Percentiles rank a stretch among this genome's conserved stretches.
phyloP scores from a whole-genome alignment of 2,888 invertebrate genomes.

The Mythimna vitellina region DNA sequence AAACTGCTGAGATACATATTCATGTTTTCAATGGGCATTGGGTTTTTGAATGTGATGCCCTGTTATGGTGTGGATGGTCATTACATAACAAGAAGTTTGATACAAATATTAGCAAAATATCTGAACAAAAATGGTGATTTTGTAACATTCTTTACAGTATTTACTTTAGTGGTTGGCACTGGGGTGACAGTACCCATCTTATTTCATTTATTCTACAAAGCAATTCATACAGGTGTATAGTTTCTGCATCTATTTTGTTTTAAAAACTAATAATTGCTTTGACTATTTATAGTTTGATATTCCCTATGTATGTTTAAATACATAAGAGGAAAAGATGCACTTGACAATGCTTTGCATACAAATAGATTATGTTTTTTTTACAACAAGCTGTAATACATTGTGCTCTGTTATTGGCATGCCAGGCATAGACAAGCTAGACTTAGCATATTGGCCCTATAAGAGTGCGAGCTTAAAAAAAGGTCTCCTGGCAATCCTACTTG shows the following conservation, averaged over 20 bases:
- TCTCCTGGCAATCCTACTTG: background rate
- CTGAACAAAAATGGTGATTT: slow-evolving; percentile 91
- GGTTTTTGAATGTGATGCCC: slow-evolving; percentile 97
- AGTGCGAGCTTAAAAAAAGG: background rate
- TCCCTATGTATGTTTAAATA: slow-evolving; percentile 26
- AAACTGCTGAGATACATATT: slow-evolving; percentile 95
- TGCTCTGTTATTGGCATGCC: background rate
- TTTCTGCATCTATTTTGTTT: background rate
- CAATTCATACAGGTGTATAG: slow-evolving; percentile 74
- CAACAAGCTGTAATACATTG: background rate
- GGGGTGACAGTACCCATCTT: slow-evolving; percentile 92
- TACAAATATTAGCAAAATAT: slow-evolving; percentile 91
- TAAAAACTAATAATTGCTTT: slow-evolving; percentile 16
- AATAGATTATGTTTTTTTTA: background rate
- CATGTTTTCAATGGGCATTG: slow-evolving; percentile 97
- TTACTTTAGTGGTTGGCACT: slow-evolving; percentile 94
- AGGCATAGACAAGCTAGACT: background rate
- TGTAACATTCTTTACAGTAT: slow-evolving; percentile 89
- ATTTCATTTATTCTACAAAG: slow-evolving; percentile 85
- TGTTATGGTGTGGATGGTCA: slow-evolving; percentile 98
- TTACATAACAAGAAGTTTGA: slow-evolving; percentile 94
- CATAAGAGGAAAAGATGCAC: background rate
- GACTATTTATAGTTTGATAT: slow-evolving; percentile 46
- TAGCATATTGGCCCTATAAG: background rate
- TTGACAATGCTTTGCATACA: background rate